These are phyloP conservation scores for Trilocha varians DNA, from an alignment of 2,888 invertebrate genomes.

Conservation along the genomic window DNA sequence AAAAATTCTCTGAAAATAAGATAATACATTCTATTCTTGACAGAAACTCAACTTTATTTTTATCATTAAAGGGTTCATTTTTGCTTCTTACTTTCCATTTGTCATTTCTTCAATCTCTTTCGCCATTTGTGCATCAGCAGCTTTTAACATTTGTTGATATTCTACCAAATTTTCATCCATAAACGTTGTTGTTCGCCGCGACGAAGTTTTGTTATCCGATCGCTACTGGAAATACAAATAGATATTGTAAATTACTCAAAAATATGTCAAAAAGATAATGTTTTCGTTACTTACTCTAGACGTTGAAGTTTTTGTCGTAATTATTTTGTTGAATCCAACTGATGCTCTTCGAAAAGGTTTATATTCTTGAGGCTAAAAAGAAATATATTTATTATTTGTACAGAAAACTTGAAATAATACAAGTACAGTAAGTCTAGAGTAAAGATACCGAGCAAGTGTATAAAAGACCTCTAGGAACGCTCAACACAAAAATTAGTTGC, in stretches of 20 bases:
- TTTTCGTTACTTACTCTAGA: conserved; percentile 43
- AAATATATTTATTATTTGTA: conserved; percentile 5
- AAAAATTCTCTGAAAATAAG: conserved; percentile 77
- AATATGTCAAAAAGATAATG: conserved; percentile 5
- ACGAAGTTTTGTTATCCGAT: conserved; percentile 54
- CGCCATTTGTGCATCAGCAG: conserved; percentile 84
- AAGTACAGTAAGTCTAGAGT: too few species aligned
- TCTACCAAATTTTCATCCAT: conserved; percentile 79
- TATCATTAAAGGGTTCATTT: not conserved
- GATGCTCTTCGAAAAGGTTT: conserved; percentile 61
- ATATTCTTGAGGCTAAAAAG: conserved; percentile 47
- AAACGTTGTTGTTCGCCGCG: conserved; percentile 74
- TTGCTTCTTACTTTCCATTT: conserved; percentile 80
- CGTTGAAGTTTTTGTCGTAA: conserved; percentile 40
- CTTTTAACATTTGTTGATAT: conserved; percentile 77
- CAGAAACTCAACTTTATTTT: not conserved
- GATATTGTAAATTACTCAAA: conserved; percentile 24
- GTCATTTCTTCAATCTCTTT: conserved; percentile 87
- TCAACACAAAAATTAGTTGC: too few species aligned
- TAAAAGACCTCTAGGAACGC: too few species aligned
- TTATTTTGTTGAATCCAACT: conserved; percentile 59
- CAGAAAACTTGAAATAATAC: too few species aligned
- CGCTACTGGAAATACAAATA: conserved; percentile 59
- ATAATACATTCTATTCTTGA: too few species aligned
- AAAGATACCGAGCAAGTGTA: too few species aligned